A percentile compares a stretch with the other conserved stretches of the same genome.
Evolutionary conservation across 1,140 invertebrate species (phyloP).

Genomic region (Bombus superbus): DNA sequence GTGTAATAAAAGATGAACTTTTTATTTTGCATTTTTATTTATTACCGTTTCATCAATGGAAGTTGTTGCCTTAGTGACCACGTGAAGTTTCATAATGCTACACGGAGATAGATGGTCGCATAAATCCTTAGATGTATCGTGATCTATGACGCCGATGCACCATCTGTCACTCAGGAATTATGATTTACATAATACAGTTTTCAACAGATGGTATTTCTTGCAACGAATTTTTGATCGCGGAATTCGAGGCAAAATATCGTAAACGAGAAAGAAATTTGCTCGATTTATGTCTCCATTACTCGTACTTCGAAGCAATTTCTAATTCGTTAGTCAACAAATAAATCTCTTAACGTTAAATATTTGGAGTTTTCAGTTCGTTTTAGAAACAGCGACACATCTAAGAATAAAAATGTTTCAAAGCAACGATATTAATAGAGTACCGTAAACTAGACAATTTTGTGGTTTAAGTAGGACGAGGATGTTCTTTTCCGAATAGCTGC

Average conservation of each 20-base stretch:
- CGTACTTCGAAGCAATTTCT: neutral
- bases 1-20: neutral
- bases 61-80: neutral
- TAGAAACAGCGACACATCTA: neutral
- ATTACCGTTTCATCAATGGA: neutral
- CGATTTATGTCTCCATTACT: neutral
- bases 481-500: neutral
- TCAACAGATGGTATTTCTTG: slow-evolving; percentile 21
- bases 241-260: neutral
- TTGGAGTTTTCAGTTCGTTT: neutral
- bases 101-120: slow-evolving; percentile 20
- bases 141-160: slow-evolving; percentile 35
- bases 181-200: slow-evolving; percentile 43
- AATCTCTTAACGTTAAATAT: neutral
- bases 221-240: neutral
- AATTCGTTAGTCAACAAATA: neutral
- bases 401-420: neutral
- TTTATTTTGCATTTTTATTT: neutral
- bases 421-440: neutral
- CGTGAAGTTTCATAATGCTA: slow-evolving; percentile 33
- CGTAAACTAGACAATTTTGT: neutral
- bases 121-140: slow-evolving; percentile 32
- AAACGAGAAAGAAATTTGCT: neutral
- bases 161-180: slow-evolving; percentile 37
- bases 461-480: neutral